phyloP scores from a whole-genome alignment of 2,888 invertebrate genomes.

The Tachina lurida region DNA sequence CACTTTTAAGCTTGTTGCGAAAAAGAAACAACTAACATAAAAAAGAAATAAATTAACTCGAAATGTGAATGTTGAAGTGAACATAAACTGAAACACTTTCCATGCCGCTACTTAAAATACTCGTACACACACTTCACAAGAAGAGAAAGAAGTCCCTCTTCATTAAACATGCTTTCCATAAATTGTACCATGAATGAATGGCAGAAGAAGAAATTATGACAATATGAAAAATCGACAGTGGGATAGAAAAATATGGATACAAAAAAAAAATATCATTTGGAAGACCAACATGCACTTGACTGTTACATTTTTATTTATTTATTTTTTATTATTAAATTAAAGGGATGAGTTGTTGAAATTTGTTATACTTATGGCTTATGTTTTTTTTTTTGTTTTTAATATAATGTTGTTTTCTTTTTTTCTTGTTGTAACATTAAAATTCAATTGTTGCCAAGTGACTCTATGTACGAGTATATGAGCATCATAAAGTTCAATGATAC shows the following conservation, averaged over 20 bases:
- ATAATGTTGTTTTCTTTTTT: background rate
- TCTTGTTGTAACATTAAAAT: background rate
- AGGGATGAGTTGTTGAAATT: background rate
- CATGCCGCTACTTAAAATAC: slow-evolving; percentile 40
- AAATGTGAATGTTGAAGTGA: slow-evolving; percentile 7
- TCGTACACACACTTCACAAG: slow-evolving; percentile 22
- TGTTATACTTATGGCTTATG: slow-evolving; percentile 25
- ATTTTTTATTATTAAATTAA: too few species aligned
- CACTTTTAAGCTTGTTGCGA: slow-evolving; percentile 16
- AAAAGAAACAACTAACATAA: background rate
- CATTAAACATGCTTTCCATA: slow-evolving; percentile 29
- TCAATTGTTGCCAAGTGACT: slow-evolving; percentile 18
- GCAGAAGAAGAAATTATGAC: slow-evolving; percentile 34
- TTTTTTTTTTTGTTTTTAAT: background rate
- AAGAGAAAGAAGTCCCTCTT: slow-evolving; percentile 14
- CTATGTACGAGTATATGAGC: background rate
- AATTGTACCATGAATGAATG: slow-evolving; percentile 12
- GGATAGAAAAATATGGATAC: background rate
- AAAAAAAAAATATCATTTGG: slow-evolving; percentile 9
- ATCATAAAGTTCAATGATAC: slow-evolving; percentile 50
- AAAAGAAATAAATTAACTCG: background rate
- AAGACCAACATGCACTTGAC: background rate
- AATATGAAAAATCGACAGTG: slow-evolving; percentile 23
- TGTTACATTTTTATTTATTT: background rate
- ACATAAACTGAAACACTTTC: slow-evolving; percentile 31